phyloP scores from a whole-genome alignment of 1,140 invertebrate genomes.

The Pteromalus puparum region DNA sequence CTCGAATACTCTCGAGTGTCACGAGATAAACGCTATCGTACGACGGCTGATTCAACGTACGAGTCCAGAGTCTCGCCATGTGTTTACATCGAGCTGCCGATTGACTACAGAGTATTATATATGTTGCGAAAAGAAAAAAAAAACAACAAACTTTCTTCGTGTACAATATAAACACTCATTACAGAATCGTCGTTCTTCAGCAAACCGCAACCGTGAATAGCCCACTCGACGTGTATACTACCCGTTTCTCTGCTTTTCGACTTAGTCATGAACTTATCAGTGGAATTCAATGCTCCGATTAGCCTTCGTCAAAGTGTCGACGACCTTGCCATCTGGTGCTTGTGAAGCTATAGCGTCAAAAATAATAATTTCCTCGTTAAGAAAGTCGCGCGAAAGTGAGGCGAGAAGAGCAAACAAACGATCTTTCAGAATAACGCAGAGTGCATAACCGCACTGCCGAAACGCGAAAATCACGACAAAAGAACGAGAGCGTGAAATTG shows the following conservation, averaged over 20 bases:
- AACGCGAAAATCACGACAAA: conserved; percentile 20
- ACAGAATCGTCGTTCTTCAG: neutral
- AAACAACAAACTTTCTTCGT: neutral
- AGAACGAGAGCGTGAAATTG: conserved; percentile 40
- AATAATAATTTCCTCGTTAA: conserved; percentile 45
- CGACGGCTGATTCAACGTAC: neutral
- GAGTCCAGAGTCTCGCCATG: conserved; percentile 1
- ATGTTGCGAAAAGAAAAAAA: neutral
- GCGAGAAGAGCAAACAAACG: conserved; percentile 33
- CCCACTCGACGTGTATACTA: neutral
- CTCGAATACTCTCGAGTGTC: conserved; percentile 32
- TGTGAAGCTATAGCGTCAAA: neutral
- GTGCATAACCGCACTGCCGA: neutral
- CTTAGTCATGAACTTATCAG: conserved; percentile 8
- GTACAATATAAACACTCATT: neutral
- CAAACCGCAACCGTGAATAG: neutral
- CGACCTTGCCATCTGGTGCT: conserved; percentile 14
- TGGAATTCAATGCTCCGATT: conserved; percentile 18
- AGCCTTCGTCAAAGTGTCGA: conserved; percentile 31
- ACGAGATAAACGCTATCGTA: conserved; percentile 45
- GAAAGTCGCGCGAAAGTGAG: neutral
- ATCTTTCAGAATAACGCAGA: neutral
- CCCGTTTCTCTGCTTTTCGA: neutral
- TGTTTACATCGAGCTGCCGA: conserved; percentile 23
- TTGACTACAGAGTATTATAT: neutral